These are phyloP conservation scores for Brachionus manjavacas DNA, from an alignment of 1,140 invertebrate genomes.

Conservation along the genomic window DNA sequence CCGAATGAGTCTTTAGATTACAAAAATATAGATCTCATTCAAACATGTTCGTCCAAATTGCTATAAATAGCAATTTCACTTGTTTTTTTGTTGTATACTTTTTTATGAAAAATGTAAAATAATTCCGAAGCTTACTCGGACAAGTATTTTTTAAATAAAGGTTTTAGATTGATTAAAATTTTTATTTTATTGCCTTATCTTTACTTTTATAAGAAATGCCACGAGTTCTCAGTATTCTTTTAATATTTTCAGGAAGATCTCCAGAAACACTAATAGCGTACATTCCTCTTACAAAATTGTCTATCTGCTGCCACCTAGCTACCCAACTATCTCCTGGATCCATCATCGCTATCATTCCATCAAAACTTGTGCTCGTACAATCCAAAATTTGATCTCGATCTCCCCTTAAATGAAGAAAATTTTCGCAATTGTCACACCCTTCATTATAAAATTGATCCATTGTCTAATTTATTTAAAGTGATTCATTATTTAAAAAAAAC, in stretches of 20 bases:
- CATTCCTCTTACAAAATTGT: slow-evolving; percentile 61
- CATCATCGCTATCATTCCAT: slow-evolving; percentile 86
- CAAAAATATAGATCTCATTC: slow-evolving; percentile 19
- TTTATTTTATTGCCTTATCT: neutral
- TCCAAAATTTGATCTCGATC: slow-evolving; percentile 91
- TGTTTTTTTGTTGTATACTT: neutral
- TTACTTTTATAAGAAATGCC: neutral
- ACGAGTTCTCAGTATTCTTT: neutral
- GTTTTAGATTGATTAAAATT: neutral
- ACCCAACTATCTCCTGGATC: slow-evolving; percentile 94
- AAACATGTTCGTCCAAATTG: neutral
- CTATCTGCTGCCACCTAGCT: slow-evolving; percentile 88
- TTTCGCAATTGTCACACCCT: slow-evolving; percentile 94
- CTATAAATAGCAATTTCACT: neutral
- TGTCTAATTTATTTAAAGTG: slow-evolving; percentile 63
- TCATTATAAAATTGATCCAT: slow-evolving; percentile 91
- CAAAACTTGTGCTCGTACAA: slow-evolving; percentile 90
- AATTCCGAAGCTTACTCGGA: neutral
- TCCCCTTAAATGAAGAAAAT: slow-evolving; percentile 85
- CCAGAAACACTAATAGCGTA: slow-evolving; percentile 45
- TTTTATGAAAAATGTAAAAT: neutral
- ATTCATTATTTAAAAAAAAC: neutral
- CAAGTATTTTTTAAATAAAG: neutral
- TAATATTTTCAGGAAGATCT: slow-evolving; percentile 14
- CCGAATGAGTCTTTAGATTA: neutral